These are phyloP conservation scores for Canis aureus DNA, from an alignment of 2,113 vertebrate genomes.

Conservation along the genomic window DNA sequence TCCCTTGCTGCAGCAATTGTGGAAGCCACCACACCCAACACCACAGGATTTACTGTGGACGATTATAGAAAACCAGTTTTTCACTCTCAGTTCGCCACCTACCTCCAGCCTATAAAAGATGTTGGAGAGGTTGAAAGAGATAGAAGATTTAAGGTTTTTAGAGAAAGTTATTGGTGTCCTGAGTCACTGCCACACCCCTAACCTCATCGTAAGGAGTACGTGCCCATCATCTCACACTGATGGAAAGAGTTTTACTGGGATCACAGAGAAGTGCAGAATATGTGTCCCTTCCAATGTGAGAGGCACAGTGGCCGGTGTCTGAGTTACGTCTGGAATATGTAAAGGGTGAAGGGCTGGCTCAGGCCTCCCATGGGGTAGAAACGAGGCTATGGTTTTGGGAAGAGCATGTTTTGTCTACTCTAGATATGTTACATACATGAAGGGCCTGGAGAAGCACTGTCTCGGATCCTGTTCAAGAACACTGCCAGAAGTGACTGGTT, in stretches of 20 bases:
- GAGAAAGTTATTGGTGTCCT: not conserved
- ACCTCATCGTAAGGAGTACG: not conserved
- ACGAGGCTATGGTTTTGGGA: not conserved
- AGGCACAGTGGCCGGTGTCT: not conserved
- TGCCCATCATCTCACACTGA: not conserved
- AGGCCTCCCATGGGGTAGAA: not conserved
- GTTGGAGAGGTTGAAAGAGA: not conserved
- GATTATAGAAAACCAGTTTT: conserved; percentile 11
- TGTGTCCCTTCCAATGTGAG: not conserved
- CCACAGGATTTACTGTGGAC: not conserved
- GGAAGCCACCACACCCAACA: not conserved
- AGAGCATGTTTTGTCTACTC: not conserved
- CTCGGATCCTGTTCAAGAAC: not conserved
- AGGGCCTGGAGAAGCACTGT: not conserved
- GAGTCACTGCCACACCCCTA: not conserved
- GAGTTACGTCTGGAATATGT: not conserved
- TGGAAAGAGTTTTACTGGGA: not conserved
- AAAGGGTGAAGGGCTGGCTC: not conserved
- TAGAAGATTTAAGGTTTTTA: not conserved
- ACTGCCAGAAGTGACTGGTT: not conserved
- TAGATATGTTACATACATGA: not conserved
- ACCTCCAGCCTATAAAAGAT: conserved; percentile 10
- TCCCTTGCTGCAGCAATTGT: not conserved
- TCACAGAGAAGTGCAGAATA: not conserved
- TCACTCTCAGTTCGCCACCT: not conserved